These are phyloP conservation scores for Alitta virens DNA, from an alignment of 2,888 invertebrate species.

Conservation along the genomic window DNA sequence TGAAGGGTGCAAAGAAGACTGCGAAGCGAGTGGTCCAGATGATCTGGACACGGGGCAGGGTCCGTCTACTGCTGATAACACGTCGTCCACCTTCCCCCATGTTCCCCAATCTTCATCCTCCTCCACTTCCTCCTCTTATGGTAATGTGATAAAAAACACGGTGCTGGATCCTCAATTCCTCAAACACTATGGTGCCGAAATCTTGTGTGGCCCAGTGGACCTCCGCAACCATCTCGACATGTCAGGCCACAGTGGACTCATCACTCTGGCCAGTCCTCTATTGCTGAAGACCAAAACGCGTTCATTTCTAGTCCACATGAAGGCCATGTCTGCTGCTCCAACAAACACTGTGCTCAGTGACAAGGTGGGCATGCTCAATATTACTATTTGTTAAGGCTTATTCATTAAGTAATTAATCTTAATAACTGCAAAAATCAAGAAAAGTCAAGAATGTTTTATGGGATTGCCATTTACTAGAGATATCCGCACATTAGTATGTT, in stretches of 20 bases:
- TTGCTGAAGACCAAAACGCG: constrained; percentile 49
- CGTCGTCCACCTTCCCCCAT: not conserved
- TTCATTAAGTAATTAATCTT: too few relatives aligned
- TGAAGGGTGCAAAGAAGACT: constrained; percentile 1
- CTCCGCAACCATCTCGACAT: constrained; percentile 79
- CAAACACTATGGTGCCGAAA: constrained; percentile 83
- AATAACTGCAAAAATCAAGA: too few relatives aligned
- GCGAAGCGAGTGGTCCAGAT: not conserved
- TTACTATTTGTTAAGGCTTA: too few relatives aligned
- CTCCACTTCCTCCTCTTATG: constrained; percentile 4
- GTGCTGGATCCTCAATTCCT: constrained; percentile 66
- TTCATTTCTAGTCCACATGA: constrained; percentile 48
- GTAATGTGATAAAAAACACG: constrained; percentile 14
- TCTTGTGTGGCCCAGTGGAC: constrained; percentile 84
- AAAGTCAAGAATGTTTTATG: too few relatives aligned
- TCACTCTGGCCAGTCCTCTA: constrained; percentile 80
- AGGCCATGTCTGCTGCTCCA: constrained; percentile 13
- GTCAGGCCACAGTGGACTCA: constrained; percentile 78
- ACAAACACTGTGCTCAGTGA: too few relatives aligned
- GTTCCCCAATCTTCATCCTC: not conserved
- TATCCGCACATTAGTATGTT: too few relatives aligned
- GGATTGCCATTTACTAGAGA: too few relatives aligned
- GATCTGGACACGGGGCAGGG: not conserved
- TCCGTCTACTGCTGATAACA: not conserved
- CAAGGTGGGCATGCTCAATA: too few relatives aligned